Evolutionary conservation across 1,140 invertebrate genomes (phyloP).

Genomic region (Drosophila orena): DNA sequence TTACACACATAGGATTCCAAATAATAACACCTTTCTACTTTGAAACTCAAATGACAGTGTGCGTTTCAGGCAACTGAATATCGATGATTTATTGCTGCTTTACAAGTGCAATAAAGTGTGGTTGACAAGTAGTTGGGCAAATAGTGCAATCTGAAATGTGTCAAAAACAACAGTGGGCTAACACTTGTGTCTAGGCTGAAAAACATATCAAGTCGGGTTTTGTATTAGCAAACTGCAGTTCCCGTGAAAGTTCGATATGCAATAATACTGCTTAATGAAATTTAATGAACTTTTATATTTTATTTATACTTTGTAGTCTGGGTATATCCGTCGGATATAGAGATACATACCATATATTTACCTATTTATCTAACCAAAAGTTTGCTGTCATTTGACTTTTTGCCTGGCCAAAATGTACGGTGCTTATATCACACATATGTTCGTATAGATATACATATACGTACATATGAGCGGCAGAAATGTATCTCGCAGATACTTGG

Average conservation of each 20-base stretch:
- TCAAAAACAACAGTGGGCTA: constrained; percentile 21
- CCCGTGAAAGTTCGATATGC: background rate
- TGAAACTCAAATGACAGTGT: background rate
- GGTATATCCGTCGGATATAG: constrained; percentile 1
- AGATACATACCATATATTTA: constrained; percentile 34
- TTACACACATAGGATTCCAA: too few species aligned
- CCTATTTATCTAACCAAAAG: constrained; percentile 44
- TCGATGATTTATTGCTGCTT: constrained; percentile 3
- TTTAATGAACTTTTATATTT: too few species aligned
- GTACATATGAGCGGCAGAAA: constrained; percentile 34
- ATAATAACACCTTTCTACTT: too few species aligned
- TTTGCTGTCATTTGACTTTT: constrained; percentile 74
- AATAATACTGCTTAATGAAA: background rate
- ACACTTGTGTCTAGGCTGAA: constrained; percentile 8
- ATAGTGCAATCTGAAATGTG: constrained; percentile 28
- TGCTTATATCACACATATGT: constrained; percentile 29
- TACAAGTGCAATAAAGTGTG: constrained; percentile 5
- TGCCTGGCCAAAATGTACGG: constrained; percentile 48
- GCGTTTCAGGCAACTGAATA: background rate
- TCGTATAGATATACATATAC: constrained; percentile 8
- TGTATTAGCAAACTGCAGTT: constrained; percentile 10
- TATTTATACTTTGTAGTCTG: background rate
- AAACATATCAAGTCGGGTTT: constrained; percentile 13
- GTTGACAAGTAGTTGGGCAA: constrained; percentile 20
- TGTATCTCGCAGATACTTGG: constrained; percentile 53